A percentile compares a stretch with the other conserved stretches of the same genome.
These are phyloP conservation scores for Palaemon carinicauda DNA, from an alignment of 1,140 invertebrate species.

Conservation along the genomic window DNA sequence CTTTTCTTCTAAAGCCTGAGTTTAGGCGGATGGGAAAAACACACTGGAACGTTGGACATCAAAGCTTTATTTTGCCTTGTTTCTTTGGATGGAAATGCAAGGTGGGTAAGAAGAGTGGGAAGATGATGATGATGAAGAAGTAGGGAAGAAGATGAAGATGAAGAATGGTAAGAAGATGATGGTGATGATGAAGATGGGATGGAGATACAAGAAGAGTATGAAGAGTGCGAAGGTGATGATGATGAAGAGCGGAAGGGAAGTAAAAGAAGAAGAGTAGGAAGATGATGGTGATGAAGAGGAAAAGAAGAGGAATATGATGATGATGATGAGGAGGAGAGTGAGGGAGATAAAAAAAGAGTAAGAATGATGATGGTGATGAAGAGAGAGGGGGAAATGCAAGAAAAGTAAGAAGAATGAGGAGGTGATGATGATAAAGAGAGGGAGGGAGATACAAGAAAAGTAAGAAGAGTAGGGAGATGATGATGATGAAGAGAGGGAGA, in stretches of 20 bases:
- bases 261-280: too few species aligned
- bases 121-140: neutral
- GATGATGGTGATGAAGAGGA: too few species aligned
- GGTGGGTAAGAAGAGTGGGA: neutral
- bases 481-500: neutral
- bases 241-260: neutral
- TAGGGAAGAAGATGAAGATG: neutral
- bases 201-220: too few species aligned
- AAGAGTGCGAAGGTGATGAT: neutral
- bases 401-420: neutral
- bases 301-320: neutral
- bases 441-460: too few species aligned
- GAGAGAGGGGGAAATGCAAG: too few species aligned
- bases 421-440: neutral
- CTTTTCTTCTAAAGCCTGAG: too few species aligned
- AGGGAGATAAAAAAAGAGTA: neutral
- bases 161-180: too few species aligned
- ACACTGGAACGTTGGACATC: too few species aligned
- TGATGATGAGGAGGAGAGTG: neutral
- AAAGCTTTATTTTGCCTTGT: too few species aligned
- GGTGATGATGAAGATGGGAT: too few species aligned
- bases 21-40: too few species aligned
- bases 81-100: neutral
- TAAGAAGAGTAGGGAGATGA: neutral
- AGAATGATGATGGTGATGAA: too few species aligned